Evolutionary conservation across 1,140 invertebrate species (phyloP).

Genomic region (Zaprionus lachaisei): DNA sequence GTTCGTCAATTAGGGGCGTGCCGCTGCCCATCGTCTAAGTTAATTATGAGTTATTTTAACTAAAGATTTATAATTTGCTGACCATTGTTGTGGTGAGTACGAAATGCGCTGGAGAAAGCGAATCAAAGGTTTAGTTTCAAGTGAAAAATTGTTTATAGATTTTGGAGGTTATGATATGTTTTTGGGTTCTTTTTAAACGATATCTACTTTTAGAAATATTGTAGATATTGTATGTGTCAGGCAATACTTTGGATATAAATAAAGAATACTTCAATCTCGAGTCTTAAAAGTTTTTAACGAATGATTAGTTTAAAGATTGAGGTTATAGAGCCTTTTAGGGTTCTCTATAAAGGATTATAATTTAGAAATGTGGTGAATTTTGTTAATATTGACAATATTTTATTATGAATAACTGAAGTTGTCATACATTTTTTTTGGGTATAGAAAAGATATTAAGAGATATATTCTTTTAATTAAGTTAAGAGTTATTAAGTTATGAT

Average conservation of each 20-base stretch:
- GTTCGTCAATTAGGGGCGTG: constrained; percentile 64
- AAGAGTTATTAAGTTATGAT: too few species aligned
- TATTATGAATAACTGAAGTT: too few species aligned
- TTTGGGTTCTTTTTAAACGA: background rate
- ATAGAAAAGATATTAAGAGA: too few species aligned
- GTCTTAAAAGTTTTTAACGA: too few species aligned
- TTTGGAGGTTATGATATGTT: background rate
- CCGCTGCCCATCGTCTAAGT: background rate
- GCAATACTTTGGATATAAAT: too few species aligned
- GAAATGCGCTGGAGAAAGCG: constrained; percentile 57
- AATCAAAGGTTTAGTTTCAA: background rate
- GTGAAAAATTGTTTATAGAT: background rate
- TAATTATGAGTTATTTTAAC: constrained; percentile 65
- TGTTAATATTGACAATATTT: too few species aligned
- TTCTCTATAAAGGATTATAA: background rate
- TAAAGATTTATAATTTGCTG: constrained; percentile 76
- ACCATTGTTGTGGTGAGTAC: constrained; percentile 41
- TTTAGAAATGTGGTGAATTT: background rate
- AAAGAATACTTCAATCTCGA: too few species aligned
- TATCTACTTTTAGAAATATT: background rate
- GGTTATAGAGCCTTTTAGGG: background rate
- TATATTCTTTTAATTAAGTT: too few species aligned
- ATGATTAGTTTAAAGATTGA: too few species aligned
- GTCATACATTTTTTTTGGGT: too few species aligned
- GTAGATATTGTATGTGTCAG: background rate